phyloP scores from a whole-genome alignment of 2,888 invertebrate species.

The Pseudeuparius sepicola region DNA sequence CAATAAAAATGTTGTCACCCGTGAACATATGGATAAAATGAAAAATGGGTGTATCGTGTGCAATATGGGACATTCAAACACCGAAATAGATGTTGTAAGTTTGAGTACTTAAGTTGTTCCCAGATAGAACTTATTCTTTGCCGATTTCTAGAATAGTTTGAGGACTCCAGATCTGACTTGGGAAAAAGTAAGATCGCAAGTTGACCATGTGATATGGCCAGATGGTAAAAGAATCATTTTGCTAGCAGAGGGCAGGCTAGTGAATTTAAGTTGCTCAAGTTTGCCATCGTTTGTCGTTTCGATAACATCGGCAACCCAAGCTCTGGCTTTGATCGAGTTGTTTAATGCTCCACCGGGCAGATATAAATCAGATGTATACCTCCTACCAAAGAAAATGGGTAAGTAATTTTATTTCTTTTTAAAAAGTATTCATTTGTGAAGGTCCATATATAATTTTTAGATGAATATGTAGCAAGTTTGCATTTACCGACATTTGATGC shows the following conservation, averaged over 20 bases:
- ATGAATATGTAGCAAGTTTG: constrained; percentile 95
- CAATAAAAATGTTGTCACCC: constrained; percentile 91
- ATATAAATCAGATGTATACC: constrained; percentile 95
- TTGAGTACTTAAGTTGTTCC: constrained; percentile 1
- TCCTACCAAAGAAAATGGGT: constrained; percentile 98
- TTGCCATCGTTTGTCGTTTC: constrained; percentile 97
- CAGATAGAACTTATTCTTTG: too few species aligned
- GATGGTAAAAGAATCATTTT: constrained; percentile 91
- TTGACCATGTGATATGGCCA: constrained; percentile 98
- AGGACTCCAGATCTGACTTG: constrained; percentile 91
- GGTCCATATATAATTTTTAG: constrained; percentile 41
- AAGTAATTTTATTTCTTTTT: constrained; percentile 28
- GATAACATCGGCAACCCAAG: constrained; percentile 95
- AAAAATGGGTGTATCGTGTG: constrained; percentile 92
- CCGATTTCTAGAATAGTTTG: constrained; percentile 71
- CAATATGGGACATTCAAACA: constrained; percentile 97
- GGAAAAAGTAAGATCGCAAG: constrained; percentile 96
- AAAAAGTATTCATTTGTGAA: too few species aligned
- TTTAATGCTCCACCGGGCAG: constrained; percentile 92
- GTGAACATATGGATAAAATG: constrained; percentile 95
- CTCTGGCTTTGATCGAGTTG: constrained; percentile 90
- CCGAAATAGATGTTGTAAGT: constrained; percentile 85
- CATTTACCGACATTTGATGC: constrained; percentile 97
- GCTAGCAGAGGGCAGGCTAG: constrained; percentile 88
- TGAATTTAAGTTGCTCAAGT: constrained; percentile 94